phyloP scores from a whole-genome alignment of 1,140 invertebrate genomes.

The Pomacea maculata region DNA sequence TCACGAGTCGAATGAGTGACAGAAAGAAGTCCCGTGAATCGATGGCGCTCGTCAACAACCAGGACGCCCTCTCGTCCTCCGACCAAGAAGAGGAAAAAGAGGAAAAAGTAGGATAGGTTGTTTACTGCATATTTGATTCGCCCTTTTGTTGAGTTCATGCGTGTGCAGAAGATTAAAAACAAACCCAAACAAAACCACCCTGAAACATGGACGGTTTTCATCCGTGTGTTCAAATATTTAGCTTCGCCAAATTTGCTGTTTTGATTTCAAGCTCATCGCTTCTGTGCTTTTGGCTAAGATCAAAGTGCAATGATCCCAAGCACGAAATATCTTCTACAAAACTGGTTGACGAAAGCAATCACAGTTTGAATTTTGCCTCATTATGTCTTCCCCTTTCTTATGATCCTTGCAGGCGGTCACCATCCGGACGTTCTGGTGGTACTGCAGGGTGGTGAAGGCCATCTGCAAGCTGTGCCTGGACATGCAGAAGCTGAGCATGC shows the following conservation, averaged over 20 bases:
- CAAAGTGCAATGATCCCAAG: neutral
- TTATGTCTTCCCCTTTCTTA: neutral
- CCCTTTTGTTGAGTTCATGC: too few relatives aligned
- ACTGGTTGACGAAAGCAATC: neutral
- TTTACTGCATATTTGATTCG: too few relatives aligned
- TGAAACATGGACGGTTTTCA: too few relatives aligned
- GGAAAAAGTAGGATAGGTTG: too few relatives aligned
- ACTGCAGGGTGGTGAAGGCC: conserved; percentile 31
- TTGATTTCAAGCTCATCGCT: too few relatives aligned
- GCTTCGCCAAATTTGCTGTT: too few relatives aligned
- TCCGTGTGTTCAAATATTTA: too few relatives aligned
- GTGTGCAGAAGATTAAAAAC: too few relatives aligned
- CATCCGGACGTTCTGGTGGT: conserved; percentile 38
- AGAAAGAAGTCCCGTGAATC: conserved; percentile 11
- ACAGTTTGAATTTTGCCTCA: too few relatives aligned
- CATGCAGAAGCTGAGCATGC: conserved; percentile 41
- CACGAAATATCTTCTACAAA: neutral
- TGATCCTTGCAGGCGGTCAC: neutral
- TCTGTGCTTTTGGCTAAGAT: too few relatives aligned
- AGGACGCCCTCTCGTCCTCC: neutral
- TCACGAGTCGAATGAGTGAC: conserved; percentile 11
- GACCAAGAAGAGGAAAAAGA: conserved; percentile 5
- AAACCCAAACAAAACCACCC: too few relatives aligned
- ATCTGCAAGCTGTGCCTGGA: conserved; percentile 32
- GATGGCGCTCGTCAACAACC: neutral